Base-by-base conservation (phyloP, 2,888 invertebrate genomes). In the Drosophila mimica region DNA sequence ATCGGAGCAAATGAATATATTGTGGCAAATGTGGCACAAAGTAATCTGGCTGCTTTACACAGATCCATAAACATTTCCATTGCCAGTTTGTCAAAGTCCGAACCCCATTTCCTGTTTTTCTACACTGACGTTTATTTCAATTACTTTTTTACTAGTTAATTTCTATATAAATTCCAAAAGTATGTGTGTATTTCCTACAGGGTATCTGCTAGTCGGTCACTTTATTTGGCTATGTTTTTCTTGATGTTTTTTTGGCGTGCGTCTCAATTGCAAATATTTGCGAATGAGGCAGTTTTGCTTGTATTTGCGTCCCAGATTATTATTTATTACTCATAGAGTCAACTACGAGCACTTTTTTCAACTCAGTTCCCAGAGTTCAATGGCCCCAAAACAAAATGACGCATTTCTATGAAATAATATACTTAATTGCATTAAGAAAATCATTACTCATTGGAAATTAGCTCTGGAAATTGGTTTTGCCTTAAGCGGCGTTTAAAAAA, bases 231-330 rank as follows among this genome's bases (percentile, higher is more conserved):
- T 1, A 68, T 52, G 60, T 38, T 57, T 64, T 34, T 64, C 20
- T 68, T 65, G 58, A 56, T 71, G 52, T 69, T 68, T 36, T n/a
- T 31, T 36, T 46, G 63, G 64, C 81, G 70, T 73, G 62, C 67
- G 73, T 76, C 68, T 75, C 70, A 61, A 74, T 65, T 70, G 75
- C 78, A 85, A 85, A 85, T 85, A 83, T 83, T 83, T 82, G 85
- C 74, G 74, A 58, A 82, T 78, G 81, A 62, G 72, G 81, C 83
- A 70, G 53, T 80, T 84, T 79, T 63, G 34, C 51, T 65, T 49
- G 53, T 56, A 57, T 72, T 72, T 70, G 66, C 53, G 70, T 63
- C 64, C 71, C 58, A 79, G 61, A 46, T 46, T 46, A 25, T 46
- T 46, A 46, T 75, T 73, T 66, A 75, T 83, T 85, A 81, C 85